Percentiles rank a stretch among this genome's conserved stretches.
Conservation (phyloP, 2,888 invertebrate species). For the Aromia moschata region DNA sequence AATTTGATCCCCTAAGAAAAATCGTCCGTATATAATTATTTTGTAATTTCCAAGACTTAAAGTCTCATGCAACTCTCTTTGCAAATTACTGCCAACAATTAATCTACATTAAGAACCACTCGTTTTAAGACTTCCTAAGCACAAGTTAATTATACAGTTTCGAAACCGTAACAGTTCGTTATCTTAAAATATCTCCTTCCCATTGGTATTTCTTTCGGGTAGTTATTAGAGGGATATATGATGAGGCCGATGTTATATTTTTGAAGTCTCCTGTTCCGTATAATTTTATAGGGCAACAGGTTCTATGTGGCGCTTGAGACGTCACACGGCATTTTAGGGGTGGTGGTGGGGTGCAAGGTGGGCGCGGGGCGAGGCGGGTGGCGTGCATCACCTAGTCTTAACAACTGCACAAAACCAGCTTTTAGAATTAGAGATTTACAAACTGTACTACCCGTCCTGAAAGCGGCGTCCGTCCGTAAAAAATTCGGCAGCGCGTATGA, state of each 20-base stretch:
- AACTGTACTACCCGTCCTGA: constrained; percentile 54
- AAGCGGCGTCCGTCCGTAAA: constrained; percentile 3
- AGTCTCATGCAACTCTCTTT: too few relatives aligned
- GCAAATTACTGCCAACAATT: neutral
- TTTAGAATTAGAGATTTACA: constrained; percentile 59
- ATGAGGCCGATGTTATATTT: constrained; percentile 32
- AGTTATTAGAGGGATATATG: constrained; percentile 34
- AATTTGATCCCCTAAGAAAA: too few relatives aligned
- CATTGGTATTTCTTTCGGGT: constrained; percentile 22
- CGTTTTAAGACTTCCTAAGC: neutral
- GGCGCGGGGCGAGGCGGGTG: constrained; percentile 36
- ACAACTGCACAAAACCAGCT: constrained; percentile 61
- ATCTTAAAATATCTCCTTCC: constrained; percentile 12
- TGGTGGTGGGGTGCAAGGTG: constrained; percentile 41
- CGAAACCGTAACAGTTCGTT: constrained; percentile 2
- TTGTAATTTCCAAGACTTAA: too few relatives aligned
- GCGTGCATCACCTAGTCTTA: constrained; percentile 43
- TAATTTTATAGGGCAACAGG: constrained; percentile 60
- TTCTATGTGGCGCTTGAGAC: constrained; percentile 54
- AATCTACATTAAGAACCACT: constrained; percentile 5
- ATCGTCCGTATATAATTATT: too few relatives aligned
- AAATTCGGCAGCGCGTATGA: constrained; percentile 8
- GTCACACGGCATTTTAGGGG: constrained; percentile 45
- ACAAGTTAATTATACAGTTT: constrained; percentile 7
- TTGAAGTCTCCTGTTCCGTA: constrained; percentile 39